These are phyloP conservation scores for Typhlichthys subterraneus DNA, from an alignment of 2,797 vertebrate species.

Conservation along the genomic window DNA sequence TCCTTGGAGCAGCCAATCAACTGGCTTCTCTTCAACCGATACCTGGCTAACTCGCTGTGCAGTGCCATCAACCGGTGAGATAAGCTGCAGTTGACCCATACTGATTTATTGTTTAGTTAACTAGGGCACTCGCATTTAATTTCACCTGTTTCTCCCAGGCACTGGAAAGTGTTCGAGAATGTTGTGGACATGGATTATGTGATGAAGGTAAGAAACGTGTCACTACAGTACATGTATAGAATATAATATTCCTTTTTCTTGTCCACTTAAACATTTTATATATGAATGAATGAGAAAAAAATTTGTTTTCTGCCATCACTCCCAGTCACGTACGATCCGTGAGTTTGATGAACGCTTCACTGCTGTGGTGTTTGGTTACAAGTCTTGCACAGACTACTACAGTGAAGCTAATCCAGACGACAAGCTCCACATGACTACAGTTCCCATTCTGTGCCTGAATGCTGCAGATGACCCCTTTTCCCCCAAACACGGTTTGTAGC, in stretches of 20 bases:
- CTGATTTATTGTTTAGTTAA: background rate
- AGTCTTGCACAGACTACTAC: conserved; percentile 79
- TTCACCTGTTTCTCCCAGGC: conserved; percentile 62
- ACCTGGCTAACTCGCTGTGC: conserved; percentile 71
- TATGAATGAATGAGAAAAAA: too few species aligned
- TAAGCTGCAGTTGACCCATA: background rate
- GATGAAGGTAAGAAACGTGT: conserved; percentile 70
- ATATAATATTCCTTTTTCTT: rapidly evolving
- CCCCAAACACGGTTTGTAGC: conserved; percentile 69
- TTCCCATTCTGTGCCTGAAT: conserved; percentile 85
- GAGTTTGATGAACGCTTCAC: conserved; percentile 86
- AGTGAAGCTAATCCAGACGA: conserved; percentile 74
- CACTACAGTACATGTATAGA: background rate
- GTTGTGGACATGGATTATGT: conserved; percentile 79
- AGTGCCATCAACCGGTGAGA: conserved; percentile 62
- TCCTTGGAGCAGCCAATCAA: conserved; percentile 85
- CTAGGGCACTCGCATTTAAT: background rate
- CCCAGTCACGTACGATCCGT: conserved; percentile 78
- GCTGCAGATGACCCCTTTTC: conserved; percentile 86
- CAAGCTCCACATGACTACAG: conserved; percentile 69
- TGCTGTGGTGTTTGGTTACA: conserved; percentile 78
- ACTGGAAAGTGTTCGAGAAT: conserved; percentile 78
- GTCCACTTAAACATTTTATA: too few species aligned
- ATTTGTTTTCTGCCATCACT: background rate
- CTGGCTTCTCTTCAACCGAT: conserved; percentile 81